Evolutionary conservation across 1,140 invertebrate species (phyloP).

Genomic region (Tetramorium alpestre): DNA sequence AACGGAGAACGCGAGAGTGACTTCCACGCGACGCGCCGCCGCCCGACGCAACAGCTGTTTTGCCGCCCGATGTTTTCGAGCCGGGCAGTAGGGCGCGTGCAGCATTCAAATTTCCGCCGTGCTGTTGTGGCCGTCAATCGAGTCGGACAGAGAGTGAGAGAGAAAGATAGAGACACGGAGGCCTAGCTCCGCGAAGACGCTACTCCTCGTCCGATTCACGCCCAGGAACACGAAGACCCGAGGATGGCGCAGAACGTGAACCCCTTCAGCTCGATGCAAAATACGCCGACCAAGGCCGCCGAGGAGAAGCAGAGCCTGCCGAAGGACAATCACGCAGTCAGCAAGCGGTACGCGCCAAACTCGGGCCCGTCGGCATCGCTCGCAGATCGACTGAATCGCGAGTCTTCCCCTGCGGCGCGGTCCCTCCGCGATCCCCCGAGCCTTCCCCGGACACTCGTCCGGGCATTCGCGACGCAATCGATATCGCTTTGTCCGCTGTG

Average conservation of each 20-base stretch:
- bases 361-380: not conserved
- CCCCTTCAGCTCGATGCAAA: constrained; percentile 90
- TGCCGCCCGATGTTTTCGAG: constrained; percentile 75
- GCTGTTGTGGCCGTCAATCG: constrained; percentile 74
- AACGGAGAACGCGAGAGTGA: no score
- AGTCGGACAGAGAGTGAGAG: not conserved
- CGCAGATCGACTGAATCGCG: not conserved
- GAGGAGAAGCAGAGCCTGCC: constrained; percentile 90
- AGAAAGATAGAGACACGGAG: not conserved
- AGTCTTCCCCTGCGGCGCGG: not conserved
- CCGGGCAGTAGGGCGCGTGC: constrained; percentile 56
- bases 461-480: not conserved
- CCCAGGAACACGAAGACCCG: not conserved
- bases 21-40: not conserved
- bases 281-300: constrained; percentile 89
- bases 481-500: not conserved
- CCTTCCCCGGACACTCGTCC: no score
- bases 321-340: constrained; percentile 94
- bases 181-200: not conserved
- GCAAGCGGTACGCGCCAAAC: constrained; percentile 89
- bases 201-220: not conserved
- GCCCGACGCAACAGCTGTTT: constrained; percentile 79
- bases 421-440: not conserved
- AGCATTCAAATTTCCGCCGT: constrained; percentile 82
- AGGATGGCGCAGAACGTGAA: constrained; percentile 94